Percentiles rank a stretch among this genome's conserved stretches.
These are phyloP conservation scores for Tetragnatha versicolor DNA, from an alignment of 1,140 invertebrate species.

Conservation along the genomic window DNA sequence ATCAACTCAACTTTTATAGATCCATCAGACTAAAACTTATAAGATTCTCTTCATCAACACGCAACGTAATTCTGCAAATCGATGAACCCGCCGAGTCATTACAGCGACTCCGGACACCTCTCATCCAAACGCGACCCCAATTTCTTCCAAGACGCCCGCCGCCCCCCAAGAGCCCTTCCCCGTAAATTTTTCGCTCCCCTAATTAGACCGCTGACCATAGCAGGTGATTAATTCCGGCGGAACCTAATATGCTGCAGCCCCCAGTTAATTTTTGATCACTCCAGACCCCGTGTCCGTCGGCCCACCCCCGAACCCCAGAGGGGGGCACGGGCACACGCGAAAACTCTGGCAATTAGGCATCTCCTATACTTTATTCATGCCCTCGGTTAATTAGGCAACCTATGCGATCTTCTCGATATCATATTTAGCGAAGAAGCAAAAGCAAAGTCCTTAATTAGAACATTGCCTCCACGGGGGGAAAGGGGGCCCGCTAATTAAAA, in stretches of 20 bases:
- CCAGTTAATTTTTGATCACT: slow-evolving; percentile 33
- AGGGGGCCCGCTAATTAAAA: slow-evolving; percentile 44
- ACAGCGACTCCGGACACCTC: no score
- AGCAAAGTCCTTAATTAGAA: slow-evolving; percentile 49
- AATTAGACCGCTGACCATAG: slow-evolving; percentile 4
- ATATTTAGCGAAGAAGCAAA: slow-evolving; percentile 51
- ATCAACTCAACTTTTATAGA: no score
- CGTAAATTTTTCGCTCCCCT: no score
- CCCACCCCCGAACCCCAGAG: not conserved
- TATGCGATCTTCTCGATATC: slow-evolving; percentile 42
- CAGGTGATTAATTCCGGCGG: slow-evolving; percentile 10
- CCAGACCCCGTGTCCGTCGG: slow-evolving; percentile 4
- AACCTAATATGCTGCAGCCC: not conserved
- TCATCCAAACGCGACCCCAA: no score
- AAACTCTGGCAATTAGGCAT: slow-evolving; percentile 33
- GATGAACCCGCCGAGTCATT: no score
- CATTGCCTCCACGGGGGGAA: slow-evolving; percentile 21
- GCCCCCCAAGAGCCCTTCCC: no score
- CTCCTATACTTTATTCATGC: slow-evolving; percentile 52
- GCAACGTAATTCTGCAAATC: no score
- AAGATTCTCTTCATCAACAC: no score
- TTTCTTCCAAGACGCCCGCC: no score
- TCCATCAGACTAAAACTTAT: no score
- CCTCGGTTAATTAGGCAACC: slow-evolving; percentile 38
- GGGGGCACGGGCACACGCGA: not conserved